phyloP scores from a whole-genome alignment of 2,797 vertebrate genomes.

The Mionectes olivaceus region DNA sequence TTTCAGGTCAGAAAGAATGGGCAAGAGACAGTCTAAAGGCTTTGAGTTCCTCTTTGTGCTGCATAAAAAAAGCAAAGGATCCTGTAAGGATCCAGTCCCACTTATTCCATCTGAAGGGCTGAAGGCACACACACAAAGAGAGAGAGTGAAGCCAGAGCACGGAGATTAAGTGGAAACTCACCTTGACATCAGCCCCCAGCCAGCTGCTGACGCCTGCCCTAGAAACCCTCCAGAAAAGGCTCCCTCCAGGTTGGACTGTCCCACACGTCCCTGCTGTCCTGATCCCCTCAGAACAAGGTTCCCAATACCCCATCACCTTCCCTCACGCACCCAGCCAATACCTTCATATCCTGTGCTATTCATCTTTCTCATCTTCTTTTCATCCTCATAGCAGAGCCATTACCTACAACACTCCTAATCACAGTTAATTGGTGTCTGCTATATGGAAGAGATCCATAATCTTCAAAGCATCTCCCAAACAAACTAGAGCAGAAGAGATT shows the following conservation, averaged over 20 bases:
- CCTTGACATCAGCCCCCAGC: slow-evolving; percentile 43
- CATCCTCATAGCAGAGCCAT: slow-evolving; percentile 61
- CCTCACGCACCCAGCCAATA: not conserved
- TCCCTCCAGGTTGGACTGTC: not conserved
- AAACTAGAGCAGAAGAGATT: slow-evolving; percentile 28
- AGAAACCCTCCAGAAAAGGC: not conserved
- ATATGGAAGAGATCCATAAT: slow-evolving; percentile 48
- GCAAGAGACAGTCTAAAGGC: not conserved
- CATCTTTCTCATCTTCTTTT: slow-evolving; percentile 47
- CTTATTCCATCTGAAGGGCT: not conserved
- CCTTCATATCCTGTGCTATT: slow-evolving; percentile 53
- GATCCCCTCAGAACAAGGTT: not conserved
- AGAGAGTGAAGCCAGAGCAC: not conserved
- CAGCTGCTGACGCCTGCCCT: not conserved
- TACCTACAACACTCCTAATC: slow-evolving; percentile 46
- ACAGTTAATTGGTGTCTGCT: slow-evolving; percentile 48
- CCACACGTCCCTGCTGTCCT: not conserved
- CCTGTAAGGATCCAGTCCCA: not conserved
- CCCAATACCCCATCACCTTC: not conserved
- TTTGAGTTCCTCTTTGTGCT: not conserved
- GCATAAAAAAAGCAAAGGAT: not conserved
- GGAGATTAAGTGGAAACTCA: slow-evolving; percentile 40
- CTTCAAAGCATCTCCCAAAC: slow-evolving; percentile 58
- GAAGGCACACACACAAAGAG: not conserved
- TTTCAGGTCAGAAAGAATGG: not conserved